Evolutionary conservation across 2,113 vertebrate species (phyloP).

Genomic region (Sinocyclocheilus grahami): DNA sequence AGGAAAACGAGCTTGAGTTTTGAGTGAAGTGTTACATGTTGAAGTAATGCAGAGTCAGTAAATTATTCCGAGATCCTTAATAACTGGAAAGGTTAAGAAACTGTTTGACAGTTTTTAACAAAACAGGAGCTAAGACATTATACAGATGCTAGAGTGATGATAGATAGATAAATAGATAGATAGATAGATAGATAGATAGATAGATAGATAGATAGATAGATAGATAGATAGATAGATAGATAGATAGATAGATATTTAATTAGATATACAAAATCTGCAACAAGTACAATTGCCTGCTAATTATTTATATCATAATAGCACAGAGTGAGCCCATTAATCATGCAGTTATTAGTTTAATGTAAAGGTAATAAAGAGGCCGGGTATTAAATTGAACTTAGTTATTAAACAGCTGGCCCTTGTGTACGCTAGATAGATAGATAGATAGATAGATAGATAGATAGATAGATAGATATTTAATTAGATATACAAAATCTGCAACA

Average conservation of each 20-base stretch:
- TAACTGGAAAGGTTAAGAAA: not conserved
- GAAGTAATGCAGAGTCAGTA: not conserved
- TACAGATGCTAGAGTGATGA: not conserved
- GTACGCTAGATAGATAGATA: not conserved
- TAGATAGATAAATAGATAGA: not conserved
- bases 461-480: not conserved
- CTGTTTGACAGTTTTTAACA: not conserved
- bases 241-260: not conserved
- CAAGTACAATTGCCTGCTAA: slow-evolving; percentile 31
- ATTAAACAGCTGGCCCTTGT: slow-evolving; percentile 24
- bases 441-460: too few species aligned
- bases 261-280: slow-evolving; percentile 6
- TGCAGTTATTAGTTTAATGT: slow-evolving; percentile 34
- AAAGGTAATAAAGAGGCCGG: slow-evolving; percentile 25
- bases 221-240: too few species aligned
- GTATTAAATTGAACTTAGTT: slow-evolving; percentile 19
- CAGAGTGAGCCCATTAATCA: slow-evolving; percentile 21
- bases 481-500: slow-evolving; percentile 13
- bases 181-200: too few species aligned
- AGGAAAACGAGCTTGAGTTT: not conserved
- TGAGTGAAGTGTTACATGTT: not conserved
- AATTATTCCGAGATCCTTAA: not conserved
- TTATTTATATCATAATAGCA: slow-evolving; percentile 32
- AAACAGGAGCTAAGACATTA: not conserved
- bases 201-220: too few species aligned